phyloP scores from a whole-genome alignment of 2,113 vertebrate genomes.

The Nothocercus julius region DNA sequence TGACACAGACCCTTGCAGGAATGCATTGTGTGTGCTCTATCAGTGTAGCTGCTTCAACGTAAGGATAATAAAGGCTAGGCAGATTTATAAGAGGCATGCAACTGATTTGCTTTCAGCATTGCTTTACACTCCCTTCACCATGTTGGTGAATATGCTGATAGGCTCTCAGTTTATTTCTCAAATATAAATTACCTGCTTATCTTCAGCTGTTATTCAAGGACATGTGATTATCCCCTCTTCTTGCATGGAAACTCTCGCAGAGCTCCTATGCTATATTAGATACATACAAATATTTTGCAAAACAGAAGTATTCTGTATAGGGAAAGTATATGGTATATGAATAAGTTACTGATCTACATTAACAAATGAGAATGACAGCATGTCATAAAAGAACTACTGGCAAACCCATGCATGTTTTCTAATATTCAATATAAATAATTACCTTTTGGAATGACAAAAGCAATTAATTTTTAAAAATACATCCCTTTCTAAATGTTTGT shows the following conservation, averaged over 20 bases:
- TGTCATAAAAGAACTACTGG: neutral
- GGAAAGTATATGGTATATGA: neutral
- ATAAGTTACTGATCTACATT: no score
- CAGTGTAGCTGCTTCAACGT: neutral
- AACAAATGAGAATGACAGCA: no score
- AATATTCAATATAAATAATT: neutral
- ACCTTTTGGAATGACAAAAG: neutral
- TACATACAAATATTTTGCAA: neutral
- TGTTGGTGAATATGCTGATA: neutral
- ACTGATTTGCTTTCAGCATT: neutral
- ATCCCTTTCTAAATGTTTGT: neutral
- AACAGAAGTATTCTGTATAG: neutral
- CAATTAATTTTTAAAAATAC: neutral
- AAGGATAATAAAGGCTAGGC: neutral
- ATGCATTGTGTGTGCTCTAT: neutral
- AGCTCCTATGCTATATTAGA: neutral
- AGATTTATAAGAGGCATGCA: neutral
- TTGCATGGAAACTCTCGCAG: neutral
- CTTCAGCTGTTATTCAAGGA: neutral
- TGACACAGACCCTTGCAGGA: neutral
- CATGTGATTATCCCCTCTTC: neutral
- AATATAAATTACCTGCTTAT: neutral
- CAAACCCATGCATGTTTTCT: neutral
- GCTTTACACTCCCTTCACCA: neutral
- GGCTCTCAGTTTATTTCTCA: neutral